phyloP scores from a whole-genome alignment of 30 jellyfish, hydroid and myxozoan genomes.

The Clytia hemisphaerica region DNA sequence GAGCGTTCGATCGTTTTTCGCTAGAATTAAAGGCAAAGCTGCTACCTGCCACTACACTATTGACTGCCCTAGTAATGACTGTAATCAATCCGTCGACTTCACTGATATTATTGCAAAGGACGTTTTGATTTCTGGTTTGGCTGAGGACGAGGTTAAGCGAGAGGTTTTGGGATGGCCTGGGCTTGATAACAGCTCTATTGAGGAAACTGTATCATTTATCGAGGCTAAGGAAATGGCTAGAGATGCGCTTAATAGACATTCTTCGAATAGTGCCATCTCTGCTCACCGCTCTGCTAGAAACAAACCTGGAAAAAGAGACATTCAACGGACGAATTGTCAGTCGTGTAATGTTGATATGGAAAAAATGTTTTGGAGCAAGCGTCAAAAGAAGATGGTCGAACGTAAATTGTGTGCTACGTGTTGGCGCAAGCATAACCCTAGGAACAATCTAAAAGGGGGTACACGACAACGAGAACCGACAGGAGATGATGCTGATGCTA shows the following conservation, averaged over 20 bases:
- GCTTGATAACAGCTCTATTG: not conserved
- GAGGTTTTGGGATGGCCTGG: slow-evolving; percentile 4
- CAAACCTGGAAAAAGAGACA: no score
- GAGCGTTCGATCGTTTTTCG: no score
- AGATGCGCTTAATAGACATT: not conserved
- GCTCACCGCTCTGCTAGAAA: no score
- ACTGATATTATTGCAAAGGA: not conserved
- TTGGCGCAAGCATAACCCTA: no score
- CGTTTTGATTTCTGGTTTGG: not conserved
- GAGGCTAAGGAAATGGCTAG: slow-evolving; percentile 7
- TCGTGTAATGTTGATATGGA: not conserved
- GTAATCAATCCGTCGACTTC: not conserved
- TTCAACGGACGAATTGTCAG: not conserved
- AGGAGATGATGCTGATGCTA: not conserved
- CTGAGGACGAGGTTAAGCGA: not conserved
- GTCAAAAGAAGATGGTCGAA: slow-evolving; percentile 4
- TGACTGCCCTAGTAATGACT: not conserved
- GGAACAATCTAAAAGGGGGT: not conserved
- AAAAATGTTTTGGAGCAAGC: not conserved
- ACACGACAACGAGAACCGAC: not conserved
- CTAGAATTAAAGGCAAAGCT: no score
- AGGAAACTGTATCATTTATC: not conserved
- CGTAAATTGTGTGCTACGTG: no score
- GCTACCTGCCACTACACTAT: not conserved
- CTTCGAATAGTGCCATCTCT: no score